These are phyloP conservation scores for Brachyhypopomus occidentalis DNA, from an alignment of 2,113 vertebrate species.

Conservation along the genomic window DNA sequence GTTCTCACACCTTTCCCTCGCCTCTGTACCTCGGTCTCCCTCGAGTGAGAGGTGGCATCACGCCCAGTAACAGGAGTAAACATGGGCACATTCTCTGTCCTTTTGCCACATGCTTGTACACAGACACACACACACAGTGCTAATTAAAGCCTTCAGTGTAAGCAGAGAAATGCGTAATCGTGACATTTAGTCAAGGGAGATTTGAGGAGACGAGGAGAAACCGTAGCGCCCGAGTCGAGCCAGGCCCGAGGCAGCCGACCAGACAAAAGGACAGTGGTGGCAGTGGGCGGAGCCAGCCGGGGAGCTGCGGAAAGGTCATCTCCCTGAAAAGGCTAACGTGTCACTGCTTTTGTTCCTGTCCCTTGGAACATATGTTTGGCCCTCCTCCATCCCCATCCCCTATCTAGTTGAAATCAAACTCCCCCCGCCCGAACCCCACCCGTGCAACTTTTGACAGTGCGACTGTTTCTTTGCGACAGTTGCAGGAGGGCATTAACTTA, in stretches of 20 bases:
- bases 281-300: slow-evolving; percentile 63
- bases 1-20: slow-evolving; percentile 62
- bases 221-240: slow-evolving; percentile 85
- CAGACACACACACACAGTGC: slow-evolving; percentile 60
- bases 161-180: slow-evolving; percentile 86
- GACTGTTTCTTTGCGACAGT: slow-evolving; percentile 69
- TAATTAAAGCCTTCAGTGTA: slow-evolving; percentile 95
- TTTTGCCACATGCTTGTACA: slow-evolving; percentile 16
- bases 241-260: slow-evolving; percentile 80
- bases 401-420: slow-evolving; percentile 77
- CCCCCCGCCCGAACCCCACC: slow-evolving; percentile 51
- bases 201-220: slow-evolving; percentile 90
- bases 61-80: slow-evolving; percentile 34
- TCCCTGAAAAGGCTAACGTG: slow-evolving; percentile 84
- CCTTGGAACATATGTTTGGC: slow-evolving; percentile 78
- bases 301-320: slow-evolving; percentile 89
- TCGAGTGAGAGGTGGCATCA: slow-evolving; percentile 5
- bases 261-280: slow-evolving; percentile 87
- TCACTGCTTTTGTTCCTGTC: slow-evolving; percentile 78
- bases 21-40: slow-evolving; percentile 28
- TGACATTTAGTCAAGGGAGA: slow-evolving; percentile 99
- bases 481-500: slow-evolving; percentile 67
- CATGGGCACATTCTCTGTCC: slow-evolving; percentile 18
- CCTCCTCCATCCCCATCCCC: slow-evolving; percentile 67
- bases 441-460: slow-evolving; percentile 53